Base-by-base conservation (phyloP, 92 coral and sea anemone species). In the Phymanthus crucifer region DNA sequence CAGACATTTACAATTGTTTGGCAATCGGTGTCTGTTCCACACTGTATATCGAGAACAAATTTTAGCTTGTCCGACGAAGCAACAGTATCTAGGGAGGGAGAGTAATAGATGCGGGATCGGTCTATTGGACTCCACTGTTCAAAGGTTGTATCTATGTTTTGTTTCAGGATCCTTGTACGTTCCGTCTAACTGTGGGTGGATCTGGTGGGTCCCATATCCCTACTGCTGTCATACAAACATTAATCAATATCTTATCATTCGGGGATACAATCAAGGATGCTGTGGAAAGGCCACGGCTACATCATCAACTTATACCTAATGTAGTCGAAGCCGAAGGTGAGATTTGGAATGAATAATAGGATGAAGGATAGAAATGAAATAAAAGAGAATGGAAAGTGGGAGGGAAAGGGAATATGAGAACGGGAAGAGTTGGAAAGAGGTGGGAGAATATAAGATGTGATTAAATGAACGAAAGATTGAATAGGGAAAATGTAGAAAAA, bases 141-240 rank as follows among this genome's bases (percentile, higher is more conserved):
- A 45, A 45, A 45, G 16, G 50, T 68, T 19, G 34, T 6, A 3
- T 68, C 0, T 68, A 35, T 23, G 26, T 68, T 29, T 40, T 40
- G 40, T 33, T 78, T 38, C 72, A 96, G 99, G 94, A 96, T 76
- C 88, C 90, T 31, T 96, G 99, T 81, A 86, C 87, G 40, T 90
- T 78, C 65, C 97, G 93, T 14, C 68, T 91, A 78, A 92, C 95
- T 11, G 29, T 93, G 71, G 99, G 99, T 3, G 98, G 81, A 5
- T 80, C 98, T 6, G 99, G 99, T 45, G 97, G 98, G 1, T 72
- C 86, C n/a, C 94, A 89, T 36, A 96, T 96, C 33, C 79, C 90
- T 6, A 92, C 92, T 24, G 93, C 91, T n/a, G 89, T 96, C 66
- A 86, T 93, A 19, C 91, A 96, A 74, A 83, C 90, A 27, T 82